Base-by-base conservation (phyloP, 2,797 vertebrate species). In the Cichlasoma orientale region DNA sequence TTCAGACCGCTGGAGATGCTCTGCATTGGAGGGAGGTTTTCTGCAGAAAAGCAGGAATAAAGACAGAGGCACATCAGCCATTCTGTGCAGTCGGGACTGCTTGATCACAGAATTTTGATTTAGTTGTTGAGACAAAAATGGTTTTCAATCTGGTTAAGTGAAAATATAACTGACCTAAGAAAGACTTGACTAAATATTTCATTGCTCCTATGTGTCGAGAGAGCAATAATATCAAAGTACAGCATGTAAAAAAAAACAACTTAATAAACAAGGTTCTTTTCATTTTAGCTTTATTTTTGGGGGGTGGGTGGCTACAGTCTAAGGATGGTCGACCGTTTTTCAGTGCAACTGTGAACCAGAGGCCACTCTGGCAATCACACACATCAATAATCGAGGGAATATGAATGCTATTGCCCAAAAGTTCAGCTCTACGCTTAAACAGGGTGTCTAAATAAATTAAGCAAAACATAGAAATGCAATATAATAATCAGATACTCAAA, bases 1-100 rank as follows among this genome's bases (percentile, higher is more conserved):
- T 98, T 98, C 88, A 98, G 94, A 12, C 98, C 97, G 0, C 97
- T 98, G 9, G 98, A 99, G 92, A 99, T 99, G 94, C 97, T 99
- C 92, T 97, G 97, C 97, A 99, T 97, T 0, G 97, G 96, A 3
- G 97, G 97, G 0, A 94, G 79, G 31, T 94, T 96, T 18, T 94
- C 97, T 97, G 92, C 47, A 44, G 63, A 71, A 38, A 73, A 38
- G 61, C 18, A 77, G 59, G 12, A 72, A 47, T 2, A 25, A 21
- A 23, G 36, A 82, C 4, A 56, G 44, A 2, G 7, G 25, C 19
- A 54, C 70, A 47, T 27, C 38, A 0, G 23, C 38, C 44, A 44
- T 11, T 29, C 41, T 50, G 41, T 68, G 61, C 61, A 19, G 13
- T 29, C 18, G 12, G 44, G 3, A 50, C 12, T 19, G 38, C 1